Conservation (phyloP, 2,888 invertebrate species). For the Psylliodes chrysocephalus region DNA sequence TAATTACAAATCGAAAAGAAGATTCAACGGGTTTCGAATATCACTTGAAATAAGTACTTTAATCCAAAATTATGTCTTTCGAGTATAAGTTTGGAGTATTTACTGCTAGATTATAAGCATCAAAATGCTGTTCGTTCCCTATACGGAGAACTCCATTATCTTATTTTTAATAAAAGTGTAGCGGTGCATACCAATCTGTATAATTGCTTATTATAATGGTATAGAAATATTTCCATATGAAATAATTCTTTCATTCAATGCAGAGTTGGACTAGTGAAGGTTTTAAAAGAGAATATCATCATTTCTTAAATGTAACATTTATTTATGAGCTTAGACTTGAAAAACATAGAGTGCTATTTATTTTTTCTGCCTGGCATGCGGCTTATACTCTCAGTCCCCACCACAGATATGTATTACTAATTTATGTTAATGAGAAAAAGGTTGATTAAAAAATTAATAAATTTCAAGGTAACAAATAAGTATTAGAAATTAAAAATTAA, state of each 20-base stretch:
- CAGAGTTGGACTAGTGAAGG: neutral
- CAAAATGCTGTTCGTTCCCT: constrained; percentile 23
- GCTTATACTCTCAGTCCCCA: too few species aligned
- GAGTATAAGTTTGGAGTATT: neutral
- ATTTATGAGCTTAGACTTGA: too few species aligned
- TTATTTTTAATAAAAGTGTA: constrained; percentile 31
- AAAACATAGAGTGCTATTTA: too few species aligned
- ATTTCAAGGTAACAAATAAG: too few species aligned
- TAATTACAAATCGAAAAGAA: constrained; percentile 13
- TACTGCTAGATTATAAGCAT: constrained; percentile 23
- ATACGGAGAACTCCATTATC: constrained; percentile 28
- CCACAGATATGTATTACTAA: too few species aligned
- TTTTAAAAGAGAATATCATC: too few species aligned
- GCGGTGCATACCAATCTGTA: constrained; percentile 33
- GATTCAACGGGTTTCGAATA: constrained; percentile 16
- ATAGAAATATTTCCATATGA: constrained; percentile 27
- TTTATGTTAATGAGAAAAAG: too few species aligned
- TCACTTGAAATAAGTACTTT: constrained; percentile 14
- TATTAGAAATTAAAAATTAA: too few species aligned
- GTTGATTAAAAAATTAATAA: too few species aligned
- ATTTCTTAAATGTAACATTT: too few species aligned
- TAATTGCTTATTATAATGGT: constrained; percentile 41
- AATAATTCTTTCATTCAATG: constrained; percentile 26
- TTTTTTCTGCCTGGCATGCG: too few species aligned
- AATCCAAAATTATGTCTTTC: neutral